Evolutionary conservation across 2,888 invertebrate species (phyloP).

Genomic region (Frankliniella fusca): DNA sequence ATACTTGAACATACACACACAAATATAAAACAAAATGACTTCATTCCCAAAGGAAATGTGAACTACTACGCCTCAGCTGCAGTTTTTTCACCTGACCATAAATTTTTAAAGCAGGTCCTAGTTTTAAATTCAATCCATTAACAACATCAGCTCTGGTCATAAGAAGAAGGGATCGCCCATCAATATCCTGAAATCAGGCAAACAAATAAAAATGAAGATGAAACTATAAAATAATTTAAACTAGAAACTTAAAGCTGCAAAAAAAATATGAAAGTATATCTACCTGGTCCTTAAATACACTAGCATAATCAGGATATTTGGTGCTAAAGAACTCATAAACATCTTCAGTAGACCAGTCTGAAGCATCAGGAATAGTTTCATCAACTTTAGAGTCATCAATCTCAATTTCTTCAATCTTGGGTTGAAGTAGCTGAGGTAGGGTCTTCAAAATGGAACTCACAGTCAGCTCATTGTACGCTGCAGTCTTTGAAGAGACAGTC

Average conservation of each 20-base stretch:
- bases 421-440: background rate
- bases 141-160: conserved; percentile 81
- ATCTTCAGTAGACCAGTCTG: conserved; percentile 76
- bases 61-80: conserved; percentile 72
- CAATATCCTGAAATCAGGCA: conserved; percentile 68
- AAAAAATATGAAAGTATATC: conserved; percentile 34
- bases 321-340: conserved; percentile 71
- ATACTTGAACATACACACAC: no score
- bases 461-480: background rate
- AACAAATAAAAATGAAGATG: background rate
- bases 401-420: conserved; percentile 11
- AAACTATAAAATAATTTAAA: conserved; percentile 23
- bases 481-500: background rate
- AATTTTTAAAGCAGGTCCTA: conserved; percentile 84
- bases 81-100: conserved; percentile 76
- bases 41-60: conserved; percentile 67
- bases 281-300: conserved; percentile 78
- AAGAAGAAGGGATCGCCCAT: conserved; percentile 80
- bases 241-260: background rate
- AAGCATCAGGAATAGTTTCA: conserved; percentile 70
- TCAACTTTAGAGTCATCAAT: conserved; percentile 49
- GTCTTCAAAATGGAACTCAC: conserved; percentile 3
- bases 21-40: background rate
- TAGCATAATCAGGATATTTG: conserved; percentile 70
- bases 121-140: conserved; percentile 70